phyloP scores from a whole-genome alignment of 2,797 vertebrate genomes.

The Rhynchotus rufescens region DNA sequence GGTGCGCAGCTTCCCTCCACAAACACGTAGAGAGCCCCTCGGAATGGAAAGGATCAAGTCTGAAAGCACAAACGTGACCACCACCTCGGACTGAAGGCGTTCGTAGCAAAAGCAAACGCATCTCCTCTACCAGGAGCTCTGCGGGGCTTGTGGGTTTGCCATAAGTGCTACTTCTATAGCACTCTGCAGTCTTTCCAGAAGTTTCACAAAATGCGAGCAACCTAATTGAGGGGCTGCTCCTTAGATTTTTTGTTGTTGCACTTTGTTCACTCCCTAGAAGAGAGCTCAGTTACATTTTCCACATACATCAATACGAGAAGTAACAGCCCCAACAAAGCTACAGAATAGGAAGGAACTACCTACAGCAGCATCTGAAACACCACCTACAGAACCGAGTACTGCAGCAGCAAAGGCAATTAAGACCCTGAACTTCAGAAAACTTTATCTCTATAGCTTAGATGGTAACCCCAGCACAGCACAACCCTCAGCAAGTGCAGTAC shows the following conservation, averaged over 20 bases:
- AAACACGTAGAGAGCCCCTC: background rate
- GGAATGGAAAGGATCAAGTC: background rate
- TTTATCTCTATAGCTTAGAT: background rate
- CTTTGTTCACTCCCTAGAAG: background rate
- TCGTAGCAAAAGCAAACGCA: background rate
- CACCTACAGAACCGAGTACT: slow-evolving; percentile 31
- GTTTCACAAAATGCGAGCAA: background rate
- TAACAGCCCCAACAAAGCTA: slow-evolving; percentile 27
- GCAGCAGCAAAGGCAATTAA: slow-evolving; percentile 46
- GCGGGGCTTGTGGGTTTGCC: background rate
- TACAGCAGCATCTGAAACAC: slow-evolving; percentile 53
- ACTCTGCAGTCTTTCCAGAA: background rate
- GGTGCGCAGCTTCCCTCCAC: fast-evolving
- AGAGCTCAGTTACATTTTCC: background rate
- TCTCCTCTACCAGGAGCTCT: background rate
- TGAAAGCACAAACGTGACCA: background rate
- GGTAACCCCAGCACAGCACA: fast-evolving
- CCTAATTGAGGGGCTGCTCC: background rate
- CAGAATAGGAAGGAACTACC: slow-evolving; percentile 30
- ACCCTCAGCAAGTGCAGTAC: fast-evolving
- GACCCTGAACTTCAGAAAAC: slow-evolving; percentile 51
- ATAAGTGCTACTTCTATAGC: background rate
- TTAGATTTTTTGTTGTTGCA: background rate
- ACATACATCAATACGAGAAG: background rate
- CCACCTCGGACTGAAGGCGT: background rate